Evolutionary conservation across 2,797 vertebrate species (phyloP), one percentile per base, ranked within the genome.

Genomic region (Pipistrellus kuhlii): DNA sequence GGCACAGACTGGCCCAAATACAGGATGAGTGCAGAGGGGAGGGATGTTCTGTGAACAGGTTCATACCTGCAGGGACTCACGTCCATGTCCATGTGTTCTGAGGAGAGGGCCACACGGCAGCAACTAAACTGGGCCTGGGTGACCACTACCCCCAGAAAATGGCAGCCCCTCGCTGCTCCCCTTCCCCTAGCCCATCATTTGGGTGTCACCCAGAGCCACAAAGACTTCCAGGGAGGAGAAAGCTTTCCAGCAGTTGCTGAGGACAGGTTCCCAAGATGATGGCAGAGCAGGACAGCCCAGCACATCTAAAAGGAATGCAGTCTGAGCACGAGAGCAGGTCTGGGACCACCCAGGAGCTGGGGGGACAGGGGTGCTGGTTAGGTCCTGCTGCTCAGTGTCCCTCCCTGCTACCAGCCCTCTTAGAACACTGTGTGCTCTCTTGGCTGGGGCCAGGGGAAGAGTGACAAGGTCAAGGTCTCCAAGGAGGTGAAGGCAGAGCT

Each of bases 221-320:
- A 32, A 57, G 53, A 41, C 30, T 17, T 9, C 53, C 27, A 27
- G 32, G 35, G 48, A 14, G 17, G 44, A 41, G 44, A 88, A 23
- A 20, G 11, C 13, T n/a, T 18, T 55, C 64, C 4, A 1, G 46
- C 32, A 21, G 11, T 3, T 15, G 62, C 7, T 12, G 32, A 44
- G 11, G 8, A 9, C 14, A 32, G 4, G 8, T 5, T 11, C 38
- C 21, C 27, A 57, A 17, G 27, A 53, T 8, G 2, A 14, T 7
- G 38, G 59, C 71, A 71, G 59, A 75, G 7, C 7, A 2, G 8
- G 38, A 17, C 6, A 12, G 3, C 5, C 0, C 8, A 3, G 32
- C 0, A 0, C 20, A 0, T 0, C 4, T 1, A 0, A 23, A 27
- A 51, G 68, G 9, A 13, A 20, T 1, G 0, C 3, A 8, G 44